phyloP scores from a whole-genome alignment of 2,797 vertebrate genomes.

The Lycodopsis pacificus region DNA sequence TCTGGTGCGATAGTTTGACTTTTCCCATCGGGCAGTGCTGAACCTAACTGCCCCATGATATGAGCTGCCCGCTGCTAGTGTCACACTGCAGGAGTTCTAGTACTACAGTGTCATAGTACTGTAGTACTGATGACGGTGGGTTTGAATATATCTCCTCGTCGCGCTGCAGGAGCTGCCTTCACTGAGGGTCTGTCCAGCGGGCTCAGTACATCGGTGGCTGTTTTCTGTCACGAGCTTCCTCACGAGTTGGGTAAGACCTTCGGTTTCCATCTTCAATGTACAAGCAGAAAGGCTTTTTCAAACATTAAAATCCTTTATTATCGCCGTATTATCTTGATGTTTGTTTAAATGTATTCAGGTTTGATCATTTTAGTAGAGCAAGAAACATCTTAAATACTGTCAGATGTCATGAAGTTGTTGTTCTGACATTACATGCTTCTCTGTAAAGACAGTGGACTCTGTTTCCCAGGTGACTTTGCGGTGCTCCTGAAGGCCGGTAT shows the following conservation, averaged over 20 bases:
- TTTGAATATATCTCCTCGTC: not conserved
- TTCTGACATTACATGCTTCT: not conserved
- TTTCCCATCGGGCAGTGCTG: too few species aligned
- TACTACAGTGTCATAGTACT: too few species aligned
- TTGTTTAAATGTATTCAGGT: too few species aligned
- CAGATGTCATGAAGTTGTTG: not conserved
- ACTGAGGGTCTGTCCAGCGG: constrained; percentile 95
- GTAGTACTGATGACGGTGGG: not conserved
- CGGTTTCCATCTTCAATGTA: too few species aligned
- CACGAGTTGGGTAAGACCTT: constrained; percentile 92
- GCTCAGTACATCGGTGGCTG: constrained; percentile 96
- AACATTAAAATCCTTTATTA: not conserved
- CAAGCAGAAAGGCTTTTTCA: not conserved
- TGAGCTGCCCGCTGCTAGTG: too few species aligned
- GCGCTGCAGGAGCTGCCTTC: constrained; percentile 92
- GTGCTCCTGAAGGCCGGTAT: constrained; percentile 96
- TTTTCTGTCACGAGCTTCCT: constrained; percentile 97
- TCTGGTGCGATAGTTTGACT: too few species aligned
- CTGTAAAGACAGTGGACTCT: not conserved
- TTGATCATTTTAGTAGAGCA: too few species aligned
- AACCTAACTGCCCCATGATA: too few species aligned
- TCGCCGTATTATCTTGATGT: not conserved
- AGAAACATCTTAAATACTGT: not conserved
- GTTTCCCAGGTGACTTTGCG: constrained; percentile 92
- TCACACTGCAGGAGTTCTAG: too few species aligned